Evolutionary conservation across 53 echinoderm and acorn worm genomes (phyloP).

Genomic region (Zoroaster sp.): DNA sequence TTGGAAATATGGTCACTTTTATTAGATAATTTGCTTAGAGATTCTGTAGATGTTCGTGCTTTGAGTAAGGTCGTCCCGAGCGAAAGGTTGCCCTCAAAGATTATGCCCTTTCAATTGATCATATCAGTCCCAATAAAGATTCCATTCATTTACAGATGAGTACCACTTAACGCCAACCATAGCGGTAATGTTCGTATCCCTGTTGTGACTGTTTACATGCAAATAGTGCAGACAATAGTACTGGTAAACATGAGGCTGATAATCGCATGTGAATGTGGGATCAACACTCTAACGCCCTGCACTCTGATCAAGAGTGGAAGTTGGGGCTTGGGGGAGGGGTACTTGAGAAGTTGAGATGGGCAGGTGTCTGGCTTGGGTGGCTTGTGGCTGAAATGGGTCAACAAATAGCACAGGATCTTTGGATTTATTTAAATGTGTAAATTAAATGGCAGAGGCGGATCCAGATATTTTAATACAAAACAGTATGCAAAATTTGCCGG

Average conservation of each 20-base stretch:
- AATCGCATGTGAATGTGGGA: slow-evolving; percentile 23
- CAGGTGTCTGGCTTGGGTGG: no score
- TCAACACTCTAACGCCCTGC: not conserved
- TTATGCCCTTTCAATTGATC: not conserved
- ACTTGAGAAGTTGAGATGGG: no score
- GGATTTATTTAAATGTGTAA: no score
- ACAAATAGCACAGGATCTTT: no score
- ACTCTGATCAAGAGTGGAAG: no score
- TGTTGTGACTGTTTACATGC: slow-evolving; percentile 38
- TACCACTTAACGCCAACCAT: slow-evolving; percentile 28
- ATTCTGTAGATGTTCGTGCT: not conserved
- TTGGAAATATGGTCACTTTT: not conserved
- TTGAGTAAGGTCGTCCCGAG: not conserved
- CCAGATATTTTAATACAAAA: no score
- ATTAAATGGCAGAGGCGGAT: no score
- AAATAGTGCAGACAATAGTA: not conserved
- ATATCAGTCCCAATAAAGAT: not conserved
- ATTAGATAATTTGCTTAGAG: not conserved
- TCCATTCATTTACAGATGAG: slow-evolving; percentile 44
- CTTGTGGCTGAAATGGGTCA: no score
- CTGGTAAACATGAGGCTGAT: slow-evolving; percentile 16
- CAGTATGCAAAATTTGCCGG: no score
- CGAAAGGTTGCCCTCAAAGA: not conserved
- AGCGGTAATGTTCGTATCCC: not conserved
- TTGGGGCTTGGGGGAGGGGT: no score